Evolutionary conservation across 2,113 vertebrate genomes (phyloP).

Genomic region (Corythaeola cristata): DNA sequence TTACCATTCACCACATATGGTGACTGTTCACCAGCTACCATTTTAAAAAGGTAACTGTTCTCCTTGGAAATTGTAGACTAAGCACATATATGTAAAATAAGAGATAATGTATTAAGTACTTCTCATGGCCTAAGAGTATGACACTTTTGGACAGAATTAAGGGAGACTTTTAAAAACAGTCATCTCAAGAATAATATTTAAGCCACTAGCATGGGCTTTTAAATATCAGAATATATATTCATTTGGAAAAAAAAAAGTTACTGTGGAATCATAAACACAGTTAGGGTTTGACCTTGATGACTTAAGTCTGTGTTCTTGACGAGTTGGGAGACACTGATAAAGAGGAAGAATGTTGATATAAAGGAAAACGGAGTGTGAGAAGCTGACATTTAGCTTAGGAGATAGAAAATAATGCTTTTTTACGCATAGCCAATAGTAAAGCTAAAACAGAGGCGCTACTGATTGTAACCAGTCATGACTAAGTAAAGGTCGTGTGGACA

Average conservation of each 20-base stretch:
- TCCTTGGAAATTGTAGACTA: neutral
- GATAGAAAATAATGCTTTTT: too few species aligned
- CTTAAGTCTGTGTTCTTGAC: too few species aligned
- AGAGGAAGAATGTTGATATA: too few species aligned
- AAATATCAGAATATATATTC: neutral
- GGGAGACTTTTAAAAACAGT: neutral
- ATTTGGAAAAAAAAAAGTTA: neutral
- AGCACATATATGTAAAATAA: neutral
- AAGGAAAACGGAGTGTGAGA: too few species aligned
- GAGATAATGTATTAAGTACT: neutral
- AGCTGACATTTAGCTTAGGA: too few species aligned
- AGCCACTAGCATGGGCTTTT: neutral
- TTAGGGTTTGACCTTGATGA: too few species aligned
- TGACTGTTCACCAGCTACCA: neutral
- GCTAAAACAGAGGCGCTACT: too few species aligned
- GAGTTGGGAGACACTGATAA: too few species aligned
- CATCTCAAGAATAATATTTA: neutral
- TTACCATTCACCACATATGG: neutral
- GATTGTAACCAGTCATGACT: too few species aligned
- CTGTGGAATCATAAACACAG: too few species aligned
- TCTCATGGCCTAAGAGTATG: rapidly evolving
- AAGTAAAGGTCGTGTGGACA: too few species aligned
- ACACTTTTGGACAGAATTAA: neutral
- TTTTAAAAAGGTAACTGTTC: neutral
- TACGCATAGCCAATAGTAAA: too few species aligned